A percentile compares a stretch with the other conserved stretches of the same genome.
These are phyloP conservation scores for Tupiocoris notatus DNA, from an alignment of 2,888 invertebrate species.

Conservation along the genomic window DNA sequence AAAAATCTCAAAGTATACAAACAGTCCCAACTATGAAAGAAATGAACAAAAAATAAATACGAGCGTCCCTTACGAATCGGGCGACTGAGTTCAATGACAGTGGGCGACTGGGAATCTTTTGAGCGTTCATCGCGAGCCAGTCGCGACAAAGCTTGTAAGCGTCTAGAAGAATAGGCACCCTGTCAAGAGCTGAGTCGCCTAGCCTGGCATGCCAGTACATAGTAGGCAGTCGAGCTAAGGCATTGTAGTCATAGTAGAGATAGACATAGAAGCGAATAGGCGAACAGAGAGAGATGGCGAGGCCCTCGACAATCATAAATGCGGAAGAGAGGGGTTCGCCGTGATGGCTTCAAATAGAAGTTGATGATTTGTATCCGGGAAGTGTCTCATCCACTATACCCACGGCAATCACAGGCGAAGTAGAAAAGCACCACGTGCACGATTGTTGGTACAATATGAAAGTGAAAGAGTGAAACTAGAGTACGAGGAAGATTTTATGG, in stretches of 20 bases:
- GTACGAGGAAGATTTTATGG: conserved; percentile 23
- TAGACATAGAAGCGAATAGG: neutral
- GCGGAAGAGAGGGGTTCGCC: conserved; percentile 39
- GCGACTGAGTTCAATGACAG: neutral
- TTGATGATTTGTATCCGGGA: conserved; percentile 43
- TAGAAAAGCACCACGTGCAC: conserved; percentile 24
- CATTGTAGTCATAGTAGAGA: neutral
- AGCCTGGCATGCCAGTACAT: neutral
- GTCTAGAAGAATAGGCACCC: neutral
- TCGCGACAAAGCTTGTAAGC: neutral
- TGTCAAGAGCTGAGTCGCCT: neutral
- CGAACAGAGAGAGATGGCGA: conserved; percentile 20
- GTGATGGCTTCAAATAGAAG: conserved; percentile 42
- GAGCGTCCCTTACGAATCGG: too few species aligned
- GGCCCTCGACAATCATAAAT: conserved; percentile 21
- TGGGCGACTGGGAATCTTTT: neutral
- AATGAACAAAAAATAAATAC: too few species aligned
- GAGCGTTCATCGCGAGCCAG: neutral
- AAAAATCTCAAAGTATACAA: too few species aligned
- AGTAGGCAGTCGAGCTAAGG: neutral
- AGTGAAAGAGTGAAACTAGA: conserved; percentile 9
- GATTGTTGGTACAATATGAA: too few species aligned
- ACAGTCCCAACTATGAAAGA: too few species aligned
- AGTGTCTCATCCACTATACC: conserved; percentile 43
- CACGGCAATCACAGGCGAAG: conserved; percentile 43